Evolutionary conservation across 2,888 invertebrate species (phyloP), one percentile per base, ranked within the genome.

Genomic region (Drosophila silvestris): DNA sequence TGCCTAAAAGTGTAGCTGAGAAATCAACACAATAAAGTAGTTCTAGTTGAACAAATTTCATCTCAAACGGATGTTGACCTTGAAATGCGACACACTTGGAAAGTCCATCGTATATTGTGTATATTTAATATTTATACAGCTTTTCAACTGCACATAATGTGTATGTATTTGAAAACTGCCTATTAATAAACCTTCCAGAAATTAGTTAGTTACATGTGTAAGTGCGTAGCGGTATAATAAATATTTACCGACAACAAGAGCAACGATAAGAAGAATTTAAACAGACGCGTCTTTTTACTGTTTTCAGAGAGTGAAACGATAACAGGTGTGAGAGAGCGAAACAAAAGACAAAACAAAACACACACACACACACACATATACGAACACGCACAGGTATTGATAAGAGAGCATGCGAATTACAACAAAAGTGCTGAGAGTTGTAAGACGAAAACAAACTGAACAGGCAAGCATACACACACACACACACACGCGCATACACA

Each of bases 321-420:
- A 81, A 75, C 77, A 62, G 70, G 66, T 81, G 81, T 56, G 51
- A 57, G 56, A 61, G 77, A 70, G 70, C n/a, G 53, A 64, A 78
- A 50, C 52, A 70, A 61, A 53, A 58, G 51, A 74, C 71, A 74
- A 63, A 51, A 72, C 66, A 65, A 28, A 28, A 28, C 28, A 28
- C 28, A 28, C 28, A 28, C 28, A 68, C 58, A 62, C 52, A 32
- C 60, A 64, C 44, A 51, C 22, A 61, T 33, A 52, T 30, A 22
- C 62, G 57, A 47, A 51, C 30, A 64, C 44, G 50, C 28, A 52
- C 35, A 28, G 14, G 33, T 53, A 59, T 26, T 56, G 69, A 77
- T 64, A 77, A 77, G 47, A 64, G 71, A 69, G 58, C 59, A 44
- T 52, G 61, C 60, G 50, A 79, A 79, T 69, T 81, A 63, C 65